Percentiles rank a stretch among this genome's conserved stretches.
Conservation (phyloP, 2,888 invertebrate genomes). For the Drosophila diplacantha region DNA sequence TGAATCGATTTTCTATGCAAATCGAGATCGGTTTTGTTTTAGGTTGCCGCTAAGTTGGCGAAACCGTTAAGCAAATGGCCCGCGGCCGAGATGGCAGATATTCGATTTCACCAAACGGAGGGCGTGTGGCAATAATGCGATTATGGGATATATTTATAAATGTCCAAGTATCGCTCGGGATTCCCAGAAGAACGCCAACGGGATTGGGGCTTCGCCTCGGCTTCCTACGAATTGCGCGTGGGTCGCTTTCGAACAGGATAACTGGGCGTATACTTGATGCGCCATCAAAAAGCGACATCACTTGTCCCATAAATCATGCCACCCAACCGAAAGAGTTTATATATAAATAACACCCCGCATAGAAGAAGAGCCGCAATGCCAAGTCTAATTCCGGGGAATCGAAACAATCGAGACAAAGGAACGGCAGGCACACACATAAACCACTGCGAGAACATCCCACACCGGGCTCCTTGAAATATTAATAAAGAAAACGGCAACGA, state of each 20-base stretch:
- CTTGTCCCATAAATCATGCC: conserved; percentile 56
- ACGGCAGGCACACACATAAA: conserved; percentile 16
- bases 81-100: conserved; percentile 30
- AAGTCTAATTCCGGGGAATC: conserved; percentile 58
- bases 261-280: conserved; percentile 36
- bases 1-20: conserved; percentile 62
- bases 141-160: conserved; percentile 40
- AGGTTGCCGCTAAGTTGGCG: conserved; percentile 29
- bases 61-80: conserved; percentile 37
- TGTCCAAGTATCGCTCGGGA: conserved; percentile 24
- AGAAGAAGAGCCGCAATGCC: conserved; percentile 51
- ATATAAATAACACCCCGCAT: conserved; percentile 57
- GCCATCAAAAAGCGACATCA: conserved; percentile 37
- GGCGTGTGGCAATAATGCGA: conserved; percentile 54
- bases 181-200: conserved; percentile 45
- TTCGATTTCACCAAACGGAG: conserved; percentile 40
- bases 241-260: conserved; percentile 22
- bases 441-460: conserved; percentile 20
- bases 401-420: conserved; percentile 51
- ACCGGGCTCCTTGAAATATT: conserved; percentile 51
- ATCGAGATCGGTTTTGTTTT: conserved; percentile 41
- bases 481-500: conserved; percentile 33
- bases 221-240: conserved; percentile 13
- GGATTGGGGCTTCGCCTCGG: not conserved
- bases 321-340: conserved; percentile 24